Percentiles rank a stretch among this genome's conserved stretches.
Conservation (phyloP, 1,140 invertebrate genomes). For the Belonocnema kinseyi region DNA sequence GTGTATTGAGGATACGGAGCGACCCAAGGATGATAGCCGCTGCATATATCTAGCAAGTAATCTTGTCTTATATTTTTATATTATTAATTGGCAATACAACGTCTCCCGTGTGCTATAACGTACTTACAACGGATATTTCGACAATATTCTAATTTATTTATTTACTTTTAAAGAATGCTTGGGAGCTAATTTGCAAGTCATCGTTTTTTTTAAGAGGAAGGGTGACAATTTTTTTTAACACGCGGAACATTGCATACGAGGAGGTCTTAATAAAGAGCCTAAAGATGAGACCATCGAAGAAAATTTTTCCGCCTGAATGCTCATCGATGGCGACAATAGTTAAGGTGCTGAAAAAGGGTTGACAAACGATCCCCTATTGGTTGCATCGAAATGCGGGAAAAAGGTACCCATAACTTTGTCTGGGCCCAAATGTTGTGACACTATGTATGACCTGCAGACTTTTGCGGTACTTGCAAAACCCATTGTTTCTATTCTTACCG, state of each 20-base stretch:
- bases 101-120: no score
- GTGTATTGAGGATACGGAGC: no score
- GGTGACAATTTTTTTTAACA: conserved; percentile 27
- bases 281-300: conserved; percentile 28
- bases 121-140: no score
- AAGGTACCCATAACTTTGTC: conserved; percentile 21
- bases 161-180: neutral
- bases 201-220: conserved; percentile 3
- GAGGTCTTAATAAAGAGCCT: conserved; percentile 29
- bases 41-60: no score
- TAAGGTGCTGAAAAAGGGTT: conserved; percentile 29
- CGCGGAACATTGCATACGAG: neutral
- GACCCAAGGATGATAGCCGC: no score
- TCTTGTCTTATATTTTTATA: no score
- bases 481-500: neutral
- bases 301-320: conserved; percentile 18
- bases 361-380: conserved; percentile 19
- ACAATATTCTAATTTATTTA: neutral
- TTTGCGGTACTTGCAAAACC: conserved; percentile 16
- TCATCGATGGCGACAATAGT: conserved; percentile 26
- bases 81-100: no score
- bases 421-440: conserved; percentile 27
- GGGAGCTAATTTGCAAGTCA: conserved; percentile 22
- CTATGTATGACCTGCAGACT: neutral
- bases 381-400: conserved; percentile 25